Evolutionary conservation across 2,113 vertebrate species (phyloP).

Genomic region (Manacus vitellinus): DNA sequence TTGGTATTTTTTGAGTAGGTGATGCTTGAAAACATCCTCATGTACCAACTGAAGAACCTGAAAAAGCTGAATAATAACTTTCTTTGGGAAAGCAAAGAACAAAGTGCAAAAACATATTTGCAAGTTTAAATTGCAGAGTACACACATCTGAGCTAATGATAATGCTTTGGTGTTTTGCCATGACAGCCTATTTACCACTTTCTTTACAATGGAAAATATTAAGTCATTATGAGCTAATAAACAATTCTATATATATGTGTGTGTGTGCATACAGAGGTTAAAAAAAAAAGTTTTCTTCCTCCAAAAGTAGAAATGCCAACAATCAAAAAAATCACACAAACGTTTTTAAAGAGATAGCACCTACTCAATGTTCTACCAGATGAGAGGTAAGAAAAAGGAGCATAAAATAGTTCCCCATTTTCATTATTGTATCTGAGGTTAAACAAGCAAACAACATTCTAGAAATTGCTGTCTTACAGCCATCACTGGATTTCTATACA

Average conservation of each 20-base stretch:
- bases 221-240: conserved; percentile 29
- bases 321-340: background rate
- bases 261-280: background rate
- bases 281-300: background rate
- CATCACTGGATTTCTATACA: background rate
- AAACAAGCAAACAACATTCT: background rate
- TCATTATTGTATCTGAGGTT: background rate
- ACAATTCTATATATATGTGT: background rate
- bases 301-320: background rate
- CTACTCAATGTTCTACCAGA: background rate
- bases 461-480: background rate
- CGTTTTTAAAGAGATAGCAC: background rate
- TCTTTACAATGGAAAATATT: conserved; percentile 27
- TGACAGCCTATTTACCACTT: background rate
- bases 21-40: conserved; percentile 47
- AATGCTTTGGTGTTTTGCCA: conserved; percentile 45
- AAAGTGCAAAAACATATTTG: conserved; percentile 33
- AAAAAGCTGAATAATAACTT: conserved; percentile 51
- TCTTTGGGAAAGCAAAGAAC: conserved; percentile 23
- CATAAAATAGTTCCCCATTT: accelerated
- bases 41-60: conserved; percentile 42
- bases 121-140: conserved; percentile 45
- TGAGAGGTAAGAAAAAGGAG: background rate
- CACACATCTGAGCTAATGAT: conserved; percentile 26
- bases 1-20: background rate